Evolutionary conservation across 2,797 vertebrate genomes (phyloP).

Genomic region (Hypotaenidia philippensis): DNA sequence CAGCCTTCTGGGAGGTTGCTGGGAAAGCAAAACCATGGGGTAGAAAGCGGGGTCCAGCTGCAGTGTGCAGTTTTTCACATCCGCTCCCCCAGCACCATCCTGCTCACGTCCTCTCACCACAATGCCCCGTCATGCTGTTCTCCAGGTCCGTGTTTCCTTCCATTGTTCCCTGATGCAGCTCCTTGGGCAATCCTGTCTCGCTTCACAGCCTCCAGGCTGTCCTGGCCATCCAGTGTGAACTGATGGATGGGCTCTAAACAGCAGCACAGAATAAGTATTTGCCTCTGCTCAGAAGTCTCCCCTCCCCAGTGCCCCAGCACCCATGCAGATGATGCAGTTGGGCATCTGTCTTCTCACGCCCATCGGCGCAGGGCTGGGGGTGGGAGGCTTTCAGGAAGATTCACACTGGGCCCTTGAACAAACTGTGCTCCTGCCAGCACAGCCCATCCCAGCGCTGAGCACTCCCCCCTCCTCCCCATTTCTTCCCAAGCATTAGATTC

Average conservation of each 20-base stretch:
- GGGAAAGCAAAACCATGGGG: neutral
- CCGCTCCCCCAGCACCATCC: neutral
- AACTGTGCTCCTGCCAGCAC: accelerated
- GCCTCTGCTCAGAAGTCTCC: neutral
- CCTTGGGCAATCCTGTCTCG: neutral
- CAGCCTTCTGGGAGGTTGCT: neutral
- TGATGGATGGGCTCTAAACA: neutral
- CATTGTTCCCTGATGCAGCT: neutral
- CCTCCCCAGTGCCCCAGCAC: neutral
- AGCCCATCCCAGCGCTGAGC: neutral
- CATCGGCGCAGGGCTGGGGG: accelerated
- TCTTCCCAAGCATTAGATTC: neutral
- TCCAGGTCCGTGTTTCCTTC: neutral
- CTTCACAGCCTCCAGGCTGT: neutral
- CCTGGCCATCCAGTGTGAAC: neutral
- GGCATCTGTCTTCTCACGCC: neutral
- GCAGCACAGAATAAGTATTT: neutral
- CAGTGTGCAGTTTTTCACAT: neutral
- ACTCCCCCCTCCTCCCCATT: neutral
- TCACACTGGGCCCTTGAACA: neutral
- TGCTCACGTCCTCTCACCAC: neutral
- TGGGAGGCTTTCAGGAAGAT: neutral
- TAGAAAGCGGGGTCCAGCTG: neutral
- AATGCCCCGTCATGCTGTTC: accelerated
- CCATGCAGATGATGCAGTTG: neutral